Evolutionary conservation across 2,888 invertebrate species (phyloP).

Genomic region (Argyresthia albistria): DNA sequence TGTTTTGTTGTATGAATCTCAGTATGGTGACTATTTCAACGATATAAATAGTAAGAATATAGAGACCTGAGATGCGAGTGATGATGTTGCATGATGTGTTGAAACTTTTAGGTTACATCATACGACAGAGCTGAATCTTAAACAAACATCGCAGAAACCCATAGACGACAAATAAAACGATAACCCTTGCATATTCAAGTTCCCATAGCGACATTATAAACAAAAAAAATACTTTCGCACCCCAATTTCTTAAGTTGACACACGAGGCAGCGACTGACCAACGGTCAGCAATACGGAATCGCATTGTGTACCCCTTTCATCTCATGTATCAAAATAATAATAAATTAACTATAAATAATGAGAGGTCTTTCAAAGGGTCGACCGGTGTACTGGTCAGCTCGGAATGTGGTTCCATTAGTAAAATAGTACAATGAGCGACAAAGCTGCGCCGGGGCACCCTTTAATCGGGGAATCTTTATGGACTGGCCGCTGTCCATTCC

Average conservation of each 20-base stretch:
- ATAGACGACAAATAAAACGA: background rate
- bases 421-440: slow-evolving; percentile 55
- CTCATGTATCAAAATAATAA: slow-evolving; percentile 68
- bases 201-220: slow-evolving; percentile 36
- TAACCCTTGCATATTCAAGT: slow-evolving; percentile 15
- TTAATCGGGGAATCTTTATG: slow-evolving; percentile 64
- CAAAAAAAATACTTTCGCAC: slow-evolving; percentile 18
- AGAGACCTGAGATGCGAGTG: too few species aligned
- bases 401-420: slow-evolving; percentile 68
- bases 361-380: slow-evolving; percentile 21
- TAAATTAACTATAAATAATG: slow-evolving; percentile 68
- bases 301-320: slow-evolving; percentile 58
- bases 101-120: too few species aligned
- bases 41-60: too few species aligned
- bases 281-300: slow-evolving; percentile 55
- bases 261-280: slow-evolving; percentile 24
- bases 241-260: slow-evolving; percentile 15
- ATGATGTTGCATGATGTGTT: too few species aligned
- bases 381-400: slow-evolving; percentile 54
- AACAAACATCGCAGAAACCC: background rate
- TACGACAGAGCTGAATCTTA: too few species aligned
- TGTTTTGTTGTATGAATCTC: too few species aligned
- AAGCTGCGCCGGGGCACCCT: slow-evolving; percentile 28
- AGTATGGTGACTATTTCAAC: too few species aligned
- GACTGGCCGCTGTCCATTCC: slow-evolving; percentile 55